A percentile compares a stretch with the other conserved stretches of the same genome.
Evolutionary conservation across 2,888 invertebrate genomes (phyloP).

Genomic region (Pristionchus mayeri): DNA sequence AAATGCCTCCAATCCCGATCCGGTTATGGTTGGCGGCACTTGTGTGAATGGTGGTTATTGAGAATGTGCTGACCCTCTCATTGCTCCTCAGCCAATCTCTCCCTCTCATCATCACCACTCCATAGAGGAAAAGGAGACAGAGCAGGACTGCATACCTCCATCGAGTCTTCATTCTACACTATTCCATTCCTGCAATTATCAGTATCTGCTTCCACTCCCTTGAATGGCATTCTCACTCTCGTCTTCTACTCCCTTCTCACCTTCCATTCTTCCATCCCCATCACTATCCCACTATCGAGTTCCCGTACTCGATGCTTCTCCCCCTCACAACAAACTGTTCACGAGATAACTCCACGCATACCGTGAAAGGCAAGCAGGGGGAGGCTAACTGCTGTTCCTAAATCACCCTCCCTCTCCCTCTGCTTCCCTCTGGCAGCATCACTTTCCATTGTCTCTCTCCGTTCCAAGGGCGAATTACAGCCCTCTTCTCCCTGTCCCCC

Average conservation of each 20-base stretch:
- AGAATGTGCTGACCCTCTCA: neutral
- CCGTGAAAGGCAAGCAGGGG: neutral
- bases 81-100: neutral
- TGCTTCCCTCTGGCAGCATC: conserved; percentile 19
- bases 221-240: neutral
- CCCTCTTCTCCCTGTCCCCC: neutral
- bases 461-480: conserved; percentile 41
- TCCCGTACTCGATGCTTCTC: conserved; percentile 30
- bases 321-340: neutral
- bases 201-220: neutral
- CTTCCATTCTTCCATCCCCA: neutral
- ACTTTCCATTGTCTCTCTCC: conserved; percentile 22
- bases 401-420: conserved; percentile 14
- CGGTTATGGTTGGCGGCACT: too few species aligned
- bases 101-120: conserved; percentile 21
- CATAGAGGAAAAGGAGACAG: neutral
- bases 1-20: neutral
- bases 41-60: too few species aligned
- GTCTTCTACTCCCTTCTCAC: conserved; percentile 4
- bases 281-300: conserved; percentile 19
- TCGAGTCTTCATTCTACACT: conserved; percentile 34
- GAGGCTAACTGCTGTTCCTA: neutral
- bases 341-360: neutral
- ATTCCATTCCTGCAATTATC: neutral
- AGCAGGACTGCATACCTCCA: conserved; percentile 14